phyloP scores from a whole-genome alignment of 2,113 vertebrate species.

The Hemiscyllium ocellatum region DNA sequence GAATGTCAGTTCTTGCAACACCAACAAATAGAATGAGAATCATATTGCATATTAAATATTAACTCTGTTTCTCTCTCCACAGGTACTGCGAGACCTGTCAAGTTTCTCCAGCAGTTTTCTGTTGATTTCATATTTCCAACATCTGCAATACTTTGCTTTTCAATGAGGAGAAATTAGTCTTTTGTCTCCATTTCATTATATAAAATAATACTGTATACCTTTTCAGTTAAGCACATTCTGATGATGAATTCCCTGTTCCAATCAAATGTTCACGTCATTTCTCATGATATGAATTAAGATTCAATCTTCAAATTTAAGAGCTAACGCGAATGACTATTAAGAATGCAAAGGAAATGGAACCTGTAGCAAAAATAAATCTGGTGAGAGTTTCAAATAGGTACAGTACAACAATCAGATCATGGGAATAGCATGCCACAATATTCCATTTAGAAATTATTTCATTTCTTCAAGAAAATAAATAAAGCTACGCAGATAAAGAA shows the following conservation, averaged over 20 bases:
- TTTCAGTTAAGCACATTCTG: neutral
- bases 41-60: too few relatives aligned
- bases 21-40: neutral
- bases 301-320: neutral
- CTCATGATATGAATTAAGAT: neutral
- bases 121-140: too few relatives aligned
- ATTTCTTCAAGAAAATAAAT: neutral
- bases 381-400: neutral
- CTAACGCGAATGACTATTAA: neutral
- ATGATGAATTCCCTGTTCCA: neutral
- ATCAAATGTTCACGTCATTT: neutral
- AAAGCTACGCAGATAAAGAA: neutral
- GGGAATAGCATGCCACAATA: neutral
- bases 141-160: too few relatives aligned
- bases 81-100: too few relatives aligned
- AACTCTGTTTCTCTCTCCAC: too few relatives aligned
- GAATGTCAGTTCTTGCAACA: constrained; percentile 5
- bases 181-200: neutral
- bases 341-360: neutral
- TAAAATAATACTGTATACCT: neutral
- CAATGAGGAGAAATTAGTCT: neutral
- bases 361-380: neutral
- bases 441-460: neutral
- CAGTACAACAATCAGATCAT: neutral
- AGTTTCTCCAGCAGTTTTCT: too few relatives aligned